Conservation (phyloP, 2,797 vertebrate genomes). For the Falco biarmicus region DNA sequence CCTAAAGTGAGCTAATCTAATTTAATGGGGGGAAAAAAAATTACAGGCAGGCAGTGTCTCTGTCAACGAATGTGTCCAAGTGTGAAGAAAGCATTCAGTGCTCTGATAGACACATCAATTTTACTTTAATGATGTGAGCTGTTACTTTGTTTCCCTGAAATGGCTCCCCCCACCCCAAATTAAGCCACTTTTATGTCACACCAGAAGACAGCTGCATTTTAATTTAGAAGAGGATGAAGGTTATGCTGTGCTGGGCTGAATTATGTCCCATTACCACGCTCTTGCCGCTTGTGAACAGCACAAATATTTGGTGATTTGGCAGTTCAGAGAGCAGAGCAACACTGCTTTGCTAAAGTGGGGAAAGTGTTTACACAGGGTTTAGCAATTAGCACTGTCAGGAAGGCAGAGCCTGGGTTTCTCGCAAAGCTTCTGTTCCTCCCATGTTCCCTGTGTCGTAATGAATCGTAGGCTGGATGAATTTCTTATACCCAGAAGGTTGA, state of each 20-base stretch:
- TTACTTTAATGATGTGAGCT: no score
- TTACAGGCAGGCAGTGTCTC: background rate
- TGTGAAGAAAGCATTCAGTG: constrained; percentile 34
- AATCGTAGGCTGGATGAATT: background rate
- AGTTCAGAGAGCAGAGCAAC: background rate
- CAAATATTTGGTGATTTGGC: constrained; percentile 10
- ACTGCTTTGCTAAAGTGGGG: background rate
- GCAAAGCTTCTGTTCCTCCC: background rate
- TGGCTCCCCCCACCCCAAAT: background rate
- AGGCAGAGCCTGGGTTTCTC: background rate
- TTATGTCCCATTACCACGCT: background rate
- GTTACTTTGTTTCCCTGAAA: background rate
- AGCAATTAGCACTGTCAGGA: background rate
- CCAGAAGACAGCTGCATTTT: background rate
- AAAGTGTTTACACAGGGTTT: background rate
- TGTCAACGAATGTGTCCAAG: background rate
- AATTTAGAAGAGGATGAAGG: background rate
- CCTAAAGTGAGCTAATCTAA: constrained; percentile 51
- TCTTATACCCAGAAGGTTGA: background rate
- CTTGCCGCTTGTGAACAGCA: background rate
- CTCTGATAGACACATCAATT: background rate
- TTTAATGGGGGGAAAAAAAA: background rate
- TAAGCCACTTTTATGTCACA: constrained; percentile 8
- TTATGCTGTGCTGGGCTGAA: background rate
- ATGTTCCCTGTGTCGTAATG: rapidly evolving